Conservation (phyloP, 1,140 invertebrate genomes). For the Drosophila nigrodunni region DNA sequence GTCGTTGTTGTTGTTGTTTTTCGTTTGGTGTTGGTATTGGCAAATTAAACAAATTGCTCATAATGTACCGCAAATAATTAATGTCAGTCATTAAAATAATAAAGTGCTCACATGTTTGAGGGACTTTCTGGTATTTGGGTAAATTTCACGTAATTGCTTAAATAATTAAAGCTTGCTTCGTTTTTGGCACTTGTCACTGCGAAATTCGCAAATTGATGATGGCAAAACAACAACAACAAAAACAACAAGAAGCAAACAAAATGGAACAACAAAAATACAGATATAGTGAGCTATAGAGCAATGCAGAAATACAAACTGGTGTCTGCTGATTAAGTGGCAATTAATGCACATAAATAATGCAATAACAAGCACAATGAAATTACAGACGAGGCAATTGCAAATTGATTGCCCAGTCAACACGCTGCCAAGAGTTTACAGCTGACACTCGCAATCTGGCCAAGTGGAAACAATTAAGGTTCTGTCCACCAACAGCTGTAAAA, state of each 20-base stretch:
- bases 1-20: slow-evolving; percentile 20
- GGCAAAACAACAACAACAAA: slow-evolving; percentile 26
- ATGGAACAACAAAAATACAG: background rate
- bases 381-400: slow-evolving; percentile 42
- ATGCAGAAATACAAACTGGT: slow-evolving; percentile 21
- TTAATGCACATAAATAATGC: slow-evolving; percentile 69
- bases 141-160: slow-evolving; percentile 64
- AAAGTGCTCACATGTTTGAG: slow-evolving; percentile 65
- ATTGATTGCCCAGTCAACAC: slow-evolving; percentile 40
- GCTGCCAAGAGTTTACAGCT: slow-evolving; percentile 19
- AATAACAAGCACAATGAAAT: slow-evolving; percentile 48
- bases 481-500: background rate
- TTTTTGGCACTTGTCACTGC: slow-evolving; percentile 41
- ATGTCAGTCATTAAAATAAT: slow-evolving; percentile 79
- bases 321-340: slow-evolving; percentile 56
- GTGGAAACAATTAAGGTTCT: slow-evolving; percentile 38
- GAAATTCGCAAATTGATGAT: slow-evolving; percentile 27
- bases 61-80: slow-evolving; percentile 79
- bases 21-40: slow-evolving; percentile 9
- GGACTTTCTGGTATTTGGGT: slow-evolving; percentile 24
- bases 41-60: slow-evolving; percentile 72
- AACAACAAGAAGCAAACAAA: background rate
- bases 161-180: slow-evolving; percentile 68
- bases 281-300: background rate
- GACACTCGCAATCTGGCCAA: slow-evolving; percentile 38